These are phyloP conservation scores for Aythya baeri DNA, from an alignment of 2,113 vertebrate genomes.

Conservation along the genomic window DNA sequence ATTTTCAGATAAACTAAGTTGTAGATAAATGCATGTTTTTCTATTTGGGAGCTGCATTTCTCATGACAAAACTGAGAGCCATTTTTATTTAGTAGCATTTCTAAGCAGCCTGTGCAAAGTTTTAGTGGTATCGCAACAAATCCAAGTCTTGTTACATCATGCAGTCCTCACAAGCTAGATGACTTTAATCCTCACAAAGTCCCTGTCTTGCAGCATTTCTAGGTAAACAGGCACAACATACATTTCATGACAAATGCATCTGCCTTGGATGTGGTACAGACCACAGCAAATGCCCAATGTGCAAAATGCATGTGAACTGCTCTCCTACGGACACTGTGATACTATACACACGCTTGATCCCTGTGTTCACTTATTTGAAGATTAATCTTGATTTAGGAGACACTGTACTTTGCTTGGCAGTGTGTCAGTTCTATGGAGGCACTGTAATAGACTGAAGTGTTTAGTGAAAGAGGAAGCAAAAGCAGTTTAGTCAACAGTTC, in stretches of 20 bases:
- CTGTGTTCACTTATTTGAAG: not conserved
- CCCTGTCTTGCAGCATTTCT: not conserved
- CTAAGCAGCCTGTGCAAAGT: not conserved
- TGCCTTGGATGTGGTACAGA: not conserved
- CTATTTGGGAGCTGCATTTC: not conserved
- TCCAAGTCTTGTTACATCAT: not conserved
- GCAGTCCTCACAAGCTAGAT: not conserved
- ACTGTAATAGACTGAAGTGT: not conserved
- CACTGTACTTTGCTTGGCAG: not conserved
- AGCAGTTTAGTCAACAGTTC: not conserved
- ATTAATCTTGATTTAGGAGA: slow-evolving; percentile 24
- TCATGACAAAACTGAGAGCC: not conserved
- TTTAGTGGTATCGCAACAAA: not conserved
- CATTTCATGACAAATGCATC: not conserved
- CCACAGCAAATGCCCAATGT: not conserved
- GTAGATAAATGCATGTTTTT: not conserved
- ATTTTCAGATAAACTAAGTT: not conserved
- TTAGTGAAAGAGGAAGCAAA: slow-evolving; percentile 1
- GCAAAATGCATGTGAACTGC: not conserved
- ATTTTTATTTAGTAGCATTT: not conserved
- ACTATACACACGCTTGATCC: not conserved
- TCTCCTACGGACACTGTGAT: not conserved
- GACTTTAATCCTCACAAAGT: not conserved
- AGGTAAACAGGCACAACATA: not conserved
- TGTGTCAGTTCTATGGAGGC: not conserved